These are phyloP conservation scores for Poeciliopsis turrubarensis DNA, from an alignment of 2,113 vertebrate genomes.

Conservation along the genomic window DNA sequence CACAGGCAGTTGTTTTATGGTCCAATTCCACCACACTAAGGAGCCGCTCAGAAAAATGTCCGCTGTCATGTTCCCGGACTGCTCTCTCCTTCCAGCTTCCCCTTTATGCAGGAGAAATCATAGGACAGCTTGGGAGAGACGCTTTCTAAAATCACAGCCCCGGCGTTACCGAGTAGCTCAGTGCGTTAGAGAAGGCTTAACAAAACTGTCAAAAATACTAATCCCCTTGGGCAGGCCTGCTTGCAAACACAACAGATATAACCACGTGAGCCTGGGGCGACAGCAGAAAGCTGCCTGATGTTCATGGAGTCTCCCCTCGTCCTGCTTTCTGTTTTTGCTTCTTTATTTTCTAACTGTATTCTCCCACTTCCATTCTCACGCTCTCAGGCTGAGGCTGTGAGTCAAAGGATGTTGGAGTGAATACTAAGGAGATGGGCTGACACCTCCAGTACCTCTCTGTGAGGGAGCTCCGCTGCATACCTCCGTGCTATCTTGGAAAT, in stretches of 20 bases:
- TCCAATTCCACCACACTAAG: conserved; percentile 48
- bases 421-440: conserved; percentile 80
- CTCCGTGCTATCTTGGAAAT: not conserved
- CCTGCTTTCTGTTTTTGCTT: conserved; percentile 37
- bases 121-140: conserved; percentile 30
- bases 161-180: conserved; percentile 52
- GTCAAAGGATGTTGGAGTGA: conserved; percentile 80
- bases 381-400: conserved; percentile 78
- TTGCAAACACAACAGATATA: conserved; percentile 62
- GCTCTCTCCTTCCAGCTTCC: conserved; percentile 8
- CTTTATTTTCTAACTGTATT: conserved; percentile 39
- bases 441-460: conserved; percentile 68
- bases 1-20: conserved; percentile 51
- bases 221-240: conserved; percentile 63
- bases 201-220: conserved; percentile 76
- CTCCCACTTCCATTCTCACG: conserved; percentile 37
- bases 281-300: conserved; percentile 65
- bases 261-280: conserved; percentile 69
- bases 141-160: conserved; percentile 59
- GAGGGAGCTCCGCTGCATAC: conserved; percentile 49
- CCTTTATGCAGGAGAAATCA: conserved; percentile 31
- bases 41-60: conserved; percentile 45
- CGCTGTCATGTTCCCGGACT: conserved; percentile 45
- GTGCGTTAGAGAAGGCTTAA: conserved; percentile 64
- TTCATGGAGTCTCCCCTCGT: conserved; percentile 61